Evolutionary conservation across 2,888 invertebrate species (phyloP), one percentile per base, ranked within the genome.

Genomic region (Diachrysia chrysitis): DNA sequence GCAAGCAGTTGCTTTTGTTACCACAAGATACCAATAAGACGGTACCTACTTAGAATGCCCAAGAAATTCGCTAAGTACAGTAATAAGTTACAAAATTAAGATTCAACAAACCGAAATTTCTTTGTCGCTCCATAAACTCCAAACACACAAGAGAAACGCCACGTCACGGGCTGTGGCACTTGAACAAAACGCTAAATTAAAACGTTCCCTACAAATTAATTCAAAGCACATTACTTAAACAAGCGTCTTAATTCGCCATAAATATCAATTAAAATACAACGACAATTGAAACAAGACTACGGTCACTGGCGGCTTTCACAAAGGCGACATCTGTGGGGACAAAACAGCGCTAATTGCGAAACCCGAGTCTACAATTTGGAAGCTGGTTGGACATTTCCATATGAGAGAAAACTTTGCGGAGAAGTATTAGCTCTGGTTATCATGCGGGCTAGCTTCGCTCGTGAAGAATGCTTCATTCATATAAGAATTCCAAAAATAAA

Each of bases 261-360:
- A 76, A 78, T 81, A 80, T 73, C 69, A 78, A 73, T 81, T 80
- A 69, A 78, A 73, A 58, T 76, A 69, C 66, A 78, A 69, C 69
- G 63, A 46, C 65, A 57, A 66, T 78, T 71, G 58, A 46, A 73
- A 73, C 63, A 66, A 71, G 63, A 63, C 62, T 63, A 56, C 58
- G 73, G 81, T 63, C 81, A 69, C 56, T 48, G 42, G 59, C 63
- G 76, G 35, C 54, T 71, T 59, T 59, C 57, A 55, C 53, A 61
- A 77, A 69, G 70, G 21, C 57, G 48, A 57, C 73, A 72, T 72
- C 69, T 69, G 63, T 48, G 56, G 25, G 32, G 71, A 69, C 69
- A 63, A 72, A 70, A 69, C 57, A 48, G 29, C 53, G 58, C 62
- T 71, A 76, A 78, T 74, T 81, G 69, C 62, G 58, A 62, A 51